Percentiles rank a stretch among this genome's conserved stretches.
Evolutionary conservation across 2,888 invertebrate genomes (phyloP).

Genomic region (Lumbricus terrestris): DNA sequence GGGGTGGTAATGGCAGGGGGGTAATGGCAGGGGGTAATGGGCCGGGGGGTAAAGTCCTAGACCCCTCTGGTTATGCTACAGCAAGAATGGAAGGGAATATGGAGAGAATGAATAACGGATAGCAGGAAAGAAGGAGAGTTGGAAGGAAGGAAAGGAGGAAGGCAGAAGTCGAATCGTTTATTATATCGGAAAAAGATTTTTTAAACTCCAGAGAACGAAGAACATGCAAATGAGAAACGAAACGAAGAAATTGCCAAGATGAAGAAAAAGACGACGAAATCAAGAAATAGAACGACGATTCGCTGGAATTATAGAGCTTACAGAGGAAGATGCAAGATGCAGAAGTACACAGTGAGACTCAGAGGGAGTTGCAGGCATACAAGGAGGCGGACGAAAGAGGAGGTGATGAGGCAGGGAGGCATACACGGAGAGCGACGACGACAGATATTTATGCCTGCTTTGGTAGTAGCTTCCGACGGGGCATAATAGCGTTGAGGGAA

Average conservation of each 20-base stretch:
- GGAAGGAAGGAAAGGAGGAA: no score
- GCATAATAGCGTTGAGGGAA: conserved; percentile 9
- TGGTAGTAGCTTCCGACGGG: conserved; percentile 12
- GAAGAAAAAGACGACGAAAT: neutral
- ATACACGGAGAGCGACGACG: no score
- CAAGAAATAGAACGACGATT: neutral
- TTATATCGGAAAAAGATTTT: no score
- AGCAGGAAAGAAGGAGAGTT: no score
- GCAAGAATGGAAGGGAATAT: no score
- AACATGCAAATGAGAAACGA: neutral
- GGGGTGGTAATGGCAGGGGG: no score
- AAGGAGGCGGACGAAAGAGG: neutral
- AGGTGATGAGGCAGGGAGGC: neutral
- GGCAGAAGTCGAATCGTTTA: no score
- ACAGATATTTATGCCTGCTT: neutral
- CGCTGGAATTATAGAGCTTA: neutral
- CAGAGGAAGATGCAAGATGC: neutral
- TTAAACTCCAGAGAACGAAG: neutral
- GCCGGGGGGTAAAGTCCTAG: no score
- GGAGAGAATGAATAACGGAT: no score
- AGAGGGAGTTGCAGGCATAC: neutral
- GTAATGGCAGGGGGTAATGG: no score
- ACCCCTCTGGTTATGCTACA: no score
- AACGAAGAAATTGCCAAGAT: neutral
- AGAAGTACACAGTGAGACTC: neutral